These are phyloP conservation scores for Actinia tenebrosa DNA, from an alignment of 64 coral and sea anemone genomes.

Conservation along the genomic window DNA sequence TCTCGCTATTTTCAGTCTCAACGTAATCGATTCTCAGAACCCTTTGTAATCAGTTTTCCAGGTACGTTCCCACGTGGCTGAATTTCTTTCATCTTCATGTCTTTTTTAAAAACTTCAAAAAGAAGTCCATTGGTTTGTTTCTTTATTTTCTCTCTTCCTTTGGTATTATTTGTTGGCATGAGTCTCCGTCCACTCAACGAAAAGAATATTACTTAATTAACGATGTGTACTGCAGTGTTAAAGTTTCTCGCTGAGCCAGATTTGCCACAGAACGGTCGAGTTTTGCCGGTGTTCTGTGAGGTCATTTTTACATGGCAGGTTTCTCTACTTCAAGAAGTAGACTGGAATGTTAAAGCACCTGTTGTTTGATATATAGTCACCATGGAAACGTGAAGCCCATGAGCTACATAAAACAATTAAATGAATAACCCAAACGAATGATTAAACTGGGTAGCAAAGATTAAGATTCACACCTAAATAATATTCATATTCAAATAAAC, in stretches of 20 bases:
- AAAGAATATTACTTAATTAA: neutral
- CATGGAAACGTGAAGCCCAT: neutral
- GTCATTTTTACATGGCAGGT: neutral
- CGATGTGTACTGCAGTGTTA: neutral
- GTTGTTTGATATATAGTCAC: neutral
- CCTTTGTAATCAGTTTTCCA: too few relatives aligned
- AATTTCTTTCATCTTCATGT: neutral
- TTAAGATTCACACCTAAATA: too few relatives aligned
- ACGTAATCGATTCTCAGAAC: neutral
- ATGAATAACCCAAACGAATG: too few relatives aligned
- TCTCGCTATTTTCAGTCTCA: neutral
- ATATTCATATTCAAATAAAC: too few relatives aligned
- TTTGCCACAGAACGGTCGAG: neutral
- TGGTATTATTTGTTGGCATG: neutral
- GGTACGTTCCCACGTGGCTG: neutral
- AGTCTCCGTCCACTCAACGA: neutral
- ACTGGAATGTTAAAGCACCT: neutral
- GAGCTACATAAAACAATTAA: too few relatives aligned
- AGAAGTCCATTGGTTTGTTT: neutral
- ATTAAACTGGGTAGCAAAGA: too few relatives aligned
- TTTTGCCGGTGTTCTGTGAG: conserved; percentile 8
- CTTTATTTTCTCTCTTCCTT: neutral
- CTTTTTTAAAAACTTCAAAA: neutral
- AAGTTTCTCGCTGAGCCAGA: neutral
- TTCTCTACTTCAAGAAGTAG: neutral